Evolutionary conservation across 2,797 vertebrate genomes (phyloP).

Genomic region (Amphiprion clarkii): DNA sequence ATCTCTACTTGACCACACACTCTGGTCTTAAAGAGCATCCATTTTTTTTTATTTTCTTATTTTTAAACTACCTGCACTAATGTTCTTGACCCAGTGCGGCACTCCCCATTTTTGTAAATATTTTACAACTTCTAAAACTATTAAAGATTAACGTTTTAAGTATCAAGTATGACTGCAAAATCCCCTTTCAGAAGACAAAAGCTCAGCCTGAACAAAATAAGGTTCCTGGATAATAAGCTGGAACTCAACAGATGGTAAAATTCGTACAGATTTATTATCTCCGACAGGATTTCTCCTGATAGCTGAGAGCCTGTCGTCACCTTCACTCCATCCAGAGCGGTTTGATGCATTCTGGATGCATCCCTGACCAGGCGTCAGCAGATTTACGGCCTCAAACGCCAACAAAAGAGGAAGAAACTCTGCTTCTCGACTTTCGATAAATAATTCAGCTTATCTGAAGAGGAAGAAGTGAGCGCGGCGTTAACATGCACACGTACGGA

Average conservation of each 20-base stretch:
- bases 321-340: not conserved
- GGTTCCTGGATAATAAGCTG: constrained; percentile 1
- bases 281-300: not conserved
- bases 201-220: not conserved
- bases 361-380: constrained; percentile 30
- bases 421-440: constrained; percentile 48
- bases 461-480: constrained; percentile 3
- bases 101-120: no score
- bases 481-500: constrained; percentile 7
- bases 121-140: no score
- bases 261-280: not conserved
- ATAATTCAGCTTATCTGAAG: constrained; percentile 59
- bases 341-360: constrained; percentile 2
- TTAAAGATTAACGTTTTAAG: not conserved
- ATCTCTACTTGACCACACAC: no score
- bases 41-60: no score
- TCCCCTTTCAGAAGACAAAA: constrained; percentile 3
- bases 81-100: no score
- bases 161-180: not conserved
- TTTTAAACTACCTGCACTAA: no score
- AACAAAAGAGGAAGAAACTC: constrained; percentile 19
- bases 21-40: no score
- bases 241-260: no score
- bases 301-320: constrained; percentile 9
- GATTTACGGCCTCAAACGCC: constrained; percentile 25